These are phyloP conservation scores for Cheirogaleus major DNA, from an alignment of 2,797 vertebrate genomes.

Conservation along the genomic window DNA sequence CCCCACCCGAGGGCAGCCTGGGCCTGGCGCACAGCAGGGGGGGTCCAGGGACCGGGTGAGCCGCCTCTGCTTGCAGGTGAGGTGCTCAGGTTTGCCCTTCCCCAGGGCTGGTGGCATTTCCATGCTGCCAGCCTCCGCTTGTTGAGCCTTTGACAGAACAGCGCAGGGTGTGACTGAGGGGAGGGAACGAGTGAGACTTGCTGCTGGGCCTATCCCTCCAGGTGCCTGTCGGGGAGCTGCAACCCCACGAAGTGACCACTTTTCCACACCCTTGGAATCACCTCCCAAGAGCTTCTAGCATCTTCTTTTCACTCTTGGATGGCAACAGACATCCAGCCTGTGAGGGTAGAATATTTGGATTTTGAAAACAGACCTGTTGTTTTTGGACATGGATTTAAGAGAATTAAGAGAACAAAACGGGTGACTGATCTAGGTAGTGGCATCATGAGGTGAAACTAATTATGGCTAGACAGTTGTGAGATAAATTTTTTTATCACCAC, in stretches of 20 bases:
- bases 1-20: background rate
- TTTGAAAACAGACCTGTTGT: background rate
- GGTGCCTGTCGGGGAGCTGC: background rate
- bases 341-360: background rate
- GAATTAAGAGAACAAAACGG: background rate
- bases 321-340: background rate
- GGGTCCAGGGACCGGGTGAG: background rate
- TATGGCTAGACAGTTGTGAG: background rate
- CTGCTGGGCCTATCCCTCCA: background rate
- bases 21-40: background rate
- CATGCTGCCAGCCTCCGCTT: too few species aligned
- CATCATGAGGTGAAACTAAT: background rate
- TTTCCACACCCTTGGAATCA: background rate
- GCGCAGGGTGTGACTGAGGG: accelerated
- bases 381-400: background rate
- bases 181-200: too few species aligned
- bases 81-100: background rate
- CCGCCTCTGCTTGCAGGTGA: background rate
- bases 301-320: background rate
- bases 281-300: background rate
- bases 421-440: background rate
- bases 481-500: background rate
- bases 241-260: background rate
- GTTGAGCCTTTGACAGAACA: background rate
- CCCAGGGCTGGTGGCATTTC: background rate